phyloP scores from a whole-genome alignment of 1,140 invertebrate species.

The Drosophila mayri region DNA sequence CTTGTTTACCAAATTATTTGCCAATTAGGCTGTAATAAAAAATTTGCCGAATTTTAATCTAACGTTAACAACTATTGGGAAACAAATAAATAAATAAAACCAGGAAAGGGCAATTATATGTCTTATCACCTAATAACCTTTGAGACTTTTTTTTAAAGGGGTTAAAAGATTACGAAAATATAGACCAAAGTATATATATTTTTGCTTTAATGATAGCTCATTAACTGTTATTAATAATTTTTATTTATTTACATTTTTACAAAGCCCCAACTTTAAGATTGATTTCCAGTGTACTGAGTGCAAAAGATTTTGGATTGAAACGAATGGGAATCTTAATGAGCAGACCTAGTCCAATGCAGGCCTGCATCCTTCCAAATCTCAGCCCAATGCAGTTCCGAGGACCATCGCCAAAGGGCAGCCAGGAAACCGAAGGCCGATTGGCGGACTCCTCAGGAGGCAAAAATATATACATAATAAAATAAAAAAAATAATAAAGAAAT shows the following conservation, averaged over 20 bases:
- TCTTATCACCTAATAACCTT: neutral
- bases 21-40: conserved; percentile 1
- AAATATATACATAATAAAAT: too few species aligned
- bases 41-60: neutral
- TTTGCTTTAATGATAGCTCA: too few species aligned
- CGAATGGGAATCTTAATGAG: conserved; percentile 66
- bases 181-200: neutral
- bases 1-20: neutral
- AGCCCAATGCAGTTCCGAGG: neutral
- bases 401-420: neutral
- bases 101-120: neutral
- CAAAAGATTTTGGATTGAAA: conserved; percentile 34
- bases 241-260: neutral
- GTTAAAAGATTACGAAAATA: neutral
- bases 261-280: neutral
- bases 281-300: conserved; percentile 4
- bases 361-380: neutral
- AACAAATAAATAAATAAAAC: conserved; percentile 7
- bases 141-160: too few species aligned
- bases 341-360: conserved; percentile 6
- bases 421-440: conserved; percentile 78
- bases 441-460: conserved; percentile 84
- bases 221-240: too few species aligned
- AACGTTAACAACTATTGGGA: neutral
- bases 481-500: too few species aligned